Conservation (phyloP, 2,113 vertebrate genomes). For the Pelmatolapia mariae region DNA sequence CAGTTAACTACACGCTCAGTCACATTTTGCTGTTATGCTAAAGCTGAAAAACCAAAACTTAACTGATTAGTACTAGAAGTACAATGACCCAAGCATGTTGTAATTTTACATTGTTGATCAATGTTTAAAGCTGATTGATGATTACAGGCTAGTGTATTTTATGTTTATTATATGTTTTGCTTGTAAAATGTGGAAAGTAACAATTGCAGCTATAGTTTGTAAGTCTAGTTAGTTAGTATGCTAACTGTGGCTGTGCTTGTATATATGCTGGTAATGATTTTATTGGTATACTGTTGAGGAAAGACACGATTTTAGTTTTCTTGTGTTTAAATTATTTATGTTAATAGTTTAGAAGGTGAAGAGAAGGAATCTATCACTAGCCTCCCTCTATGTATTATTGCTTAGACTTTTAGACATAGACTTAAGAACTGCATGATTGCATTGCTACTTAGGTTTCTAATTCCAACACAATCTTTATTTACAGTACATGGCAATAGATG, state of each 20-base stretch:
- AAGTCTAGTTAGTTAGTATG: not conserved
- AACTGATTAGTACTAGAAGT: not conserved
- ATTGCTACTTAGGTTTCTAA: not conserved
- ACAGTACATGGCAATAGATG: not conserved
- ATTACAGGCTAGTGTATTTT: not conserved
- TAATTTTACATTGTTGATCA: not conserved
- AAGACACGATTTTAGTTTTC: not conserved
- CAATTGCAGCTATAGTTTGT: not conserved
- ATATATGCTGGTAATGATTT: not conserved
- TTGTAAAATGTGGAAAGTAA: not conserved
- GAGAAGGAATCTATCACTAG: not conserved
- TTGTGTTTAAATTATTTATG: not conserved
- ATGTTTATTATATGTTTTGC: not conserved
- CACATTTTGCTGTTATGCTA: not conserved
- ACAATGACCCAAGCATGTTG: not conserved
- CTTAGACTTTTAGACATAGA: not conserved
- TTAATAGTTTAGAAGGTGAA: not conserved
- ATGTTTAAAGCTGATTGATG: not conserved
- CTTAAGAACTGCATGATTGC: not conserved
- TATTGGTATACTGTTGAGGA: not conserved
- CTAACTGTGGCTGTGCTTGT: not conserved
- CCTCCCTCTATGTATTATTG: not conserved
- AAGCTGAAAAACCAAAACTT: not conserved
- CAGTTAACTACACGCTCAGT: not conserved
- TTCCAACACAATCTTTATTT: not conserved